A percentile compares a stretch with the other conserved stretches of the same genome.
Evolutionary conservation across 2,113 vertebrate genomes (phyloP).

Genomic region (Apodemus sylvaticus): DNA sequence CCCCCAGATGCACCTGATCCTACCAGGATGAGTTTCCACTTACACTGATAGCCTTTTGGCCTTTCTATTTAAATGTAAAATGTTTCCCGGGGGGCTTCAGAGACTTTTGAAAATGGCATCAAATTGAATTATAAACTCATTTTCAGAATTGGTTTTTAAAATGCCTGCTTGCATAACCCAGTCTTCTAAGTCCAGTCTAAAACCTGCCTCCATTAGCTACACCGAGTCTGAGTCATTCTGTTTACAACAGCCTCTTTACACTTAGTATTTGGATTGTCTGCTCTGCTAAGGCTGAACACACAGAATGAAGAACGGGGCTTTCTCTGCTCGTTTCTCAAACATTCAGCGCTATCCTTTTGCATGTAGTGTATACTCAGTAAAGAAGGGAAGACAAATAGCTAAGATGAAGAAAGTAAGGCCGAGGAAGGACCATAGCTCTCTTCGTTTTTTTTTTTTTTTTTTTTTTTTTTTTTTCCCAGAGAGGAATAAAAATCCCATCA

Average conservation of each 20-base stretch:
- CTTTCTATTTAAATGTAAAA: constrained; percentile 56
- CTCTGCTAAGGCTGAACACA: constrained; percentile 27
- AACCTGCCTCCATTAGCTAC: constrained; percentile 47
- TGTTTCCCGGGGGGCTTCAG: constrained; percentile 62
- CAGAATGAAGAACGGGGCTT: neutral
- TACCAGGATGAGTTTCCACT: neutral
- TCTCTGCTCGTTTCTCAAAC: constrained; percentile 24
- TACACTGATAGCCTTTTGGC: constrained; percentile 38
- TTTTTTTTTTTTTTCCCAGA: neutral
- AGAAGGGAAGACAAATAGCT: neutral
- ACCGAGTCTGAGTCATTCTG: neutral
- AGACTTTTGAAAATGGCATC: constrained; percentile 66
- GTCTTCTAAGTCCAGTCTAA: neutral
- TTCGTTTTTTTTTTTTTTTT: no score
- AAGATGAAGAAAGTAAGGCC: neutral
- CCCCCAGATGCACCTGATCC: constrained; percentile 61
- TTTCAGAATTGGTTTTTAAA: constrained; percentile 61
- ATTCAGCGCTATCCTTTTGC: neutral
- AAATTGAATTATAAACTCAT: constrained; percentile 76
- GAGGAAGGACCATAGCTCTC: neutral
- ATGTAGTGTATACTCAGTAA: neutral
- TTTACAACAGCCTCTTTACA: neutral
- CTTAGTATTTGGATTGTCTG: constrained; percentile 28
- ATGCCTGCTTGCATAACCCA: constrained; percentile 37
- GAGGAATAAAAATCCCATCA: neutral